phyloP scores from a whole-genome alignment of 1,140 invertebrate species.

The Pseudoatta argentina region DNA sequence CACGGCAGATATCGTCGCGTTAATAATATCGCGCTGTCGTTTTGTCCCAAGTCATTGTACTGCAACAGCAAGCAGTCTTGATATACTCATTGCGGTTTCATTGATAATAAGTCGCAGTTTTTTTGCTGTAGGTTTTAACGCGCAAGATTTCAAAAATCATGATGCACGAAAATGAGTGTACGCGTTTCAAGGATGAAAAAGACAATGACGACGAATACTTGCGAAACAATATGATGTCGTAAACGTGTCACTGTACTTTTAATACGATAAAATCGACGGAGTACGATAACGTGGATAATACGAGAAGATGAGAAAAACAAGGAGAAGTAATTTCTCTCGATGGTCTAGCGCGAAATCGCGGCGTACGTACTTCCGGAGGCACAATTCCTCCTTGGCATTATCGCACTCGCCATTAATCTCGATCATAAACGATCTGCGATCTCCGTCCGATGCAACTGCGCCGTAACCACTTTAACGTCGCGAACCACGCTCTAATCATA shows the following conservation, averaged over 20 bases:
- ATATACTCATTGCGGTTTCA: not conserved
- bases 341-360: conserved; percentile 43
- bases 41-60: conserved; percentile 6
- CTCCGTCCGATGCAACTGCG: conserved; percentile 60
- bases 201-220: not conserved
- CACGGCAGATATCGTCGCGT: conserved; percentile 10
- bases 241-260: conserved; percentile 41
- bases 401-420: conserved; percentile 72
- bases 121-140: not conserved
- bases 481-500: conserved; percentile 63
- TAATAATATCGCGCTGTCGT: conserved; percentile 26
- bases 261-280: conserved; percentile 24
- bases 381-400: conserved; percentile 70
- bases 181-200: not conserved
- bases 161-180: not conserved
- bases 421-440: conserved; percentile 72
- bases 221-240: conserved; percentile 38
- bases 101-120: conserved; percentile 31
- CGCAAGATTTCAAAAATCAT: not conserved
- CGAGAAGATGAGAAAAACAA: conserved; percentile 33
- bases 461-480: conserved; percentile 69
- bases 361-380: conserved; percentile 56
- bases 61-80: not conserved
- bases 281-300: conserved; percentile 2
- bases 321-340: conserved; percentile 23